A percentile compares a stretch with the other conserved stretches of the same genome.
These are phyloP conservation scores for Aspidiotus destructor DNA, from an alignment of 2,888 invertebrate species.

Conservation along the genomic window DNA sequence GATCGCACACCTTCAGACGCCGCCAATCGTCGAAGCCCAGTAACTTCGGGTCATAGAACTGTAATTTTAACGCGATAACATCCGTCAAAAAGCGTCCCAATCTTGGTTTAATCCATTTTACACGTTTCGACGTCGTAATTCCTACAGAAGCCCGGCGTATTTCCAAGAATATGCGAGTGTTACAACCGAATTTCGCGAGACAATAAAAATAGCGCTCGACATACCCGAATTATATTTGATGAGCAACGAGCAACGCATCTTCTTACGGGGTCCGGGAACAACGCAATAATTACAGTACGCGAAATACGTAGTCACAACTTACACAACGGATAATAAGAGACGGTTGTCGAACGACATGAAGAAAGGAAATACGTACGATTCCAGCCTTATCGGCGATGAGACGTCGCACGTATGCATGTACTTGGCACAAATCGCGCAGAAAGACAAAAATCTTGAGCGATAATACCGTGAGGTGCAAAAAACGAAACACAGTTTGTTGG, in stretches of 20 bases:
- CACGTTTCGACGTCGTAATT: too few species aligned
- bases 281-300: not conserved
- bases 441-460: not conserved
- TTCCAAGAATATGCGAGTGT: constrained; percentile 2
- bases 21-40: too few species aligned
- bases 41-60: too few species aligned
- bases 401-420: not conserved
- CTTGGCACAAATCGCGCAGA: not conserved
- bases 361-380: not conserved
- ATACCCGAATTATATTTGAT: not conserved
- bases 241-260: not conserved
- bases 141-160: not conserved
- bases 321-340: not conserved
- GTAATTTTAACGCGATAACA: too few species aligned
- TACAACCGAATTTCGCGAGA: not conserved
- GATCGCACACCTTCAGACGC: too few species aligned
- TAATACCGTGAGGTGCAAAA: not conserved
- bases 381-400: not conserved
- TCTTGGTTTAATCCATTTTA: too few species aligned
- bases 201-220: not conserved
- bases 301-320: not conserved
- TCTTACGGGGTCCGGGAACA: not conserved
- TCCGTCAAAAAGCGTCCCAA: too few species aligned
- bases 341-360: not conserved
- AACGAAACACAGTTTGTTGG: not conserved